A percentile compares a stretch with the other conserved stretches of the same genome.
Evolutionary conservation across 2,113 vertebrate species (phyloP).

Genomic region (Trogon surrucura): DNA sequence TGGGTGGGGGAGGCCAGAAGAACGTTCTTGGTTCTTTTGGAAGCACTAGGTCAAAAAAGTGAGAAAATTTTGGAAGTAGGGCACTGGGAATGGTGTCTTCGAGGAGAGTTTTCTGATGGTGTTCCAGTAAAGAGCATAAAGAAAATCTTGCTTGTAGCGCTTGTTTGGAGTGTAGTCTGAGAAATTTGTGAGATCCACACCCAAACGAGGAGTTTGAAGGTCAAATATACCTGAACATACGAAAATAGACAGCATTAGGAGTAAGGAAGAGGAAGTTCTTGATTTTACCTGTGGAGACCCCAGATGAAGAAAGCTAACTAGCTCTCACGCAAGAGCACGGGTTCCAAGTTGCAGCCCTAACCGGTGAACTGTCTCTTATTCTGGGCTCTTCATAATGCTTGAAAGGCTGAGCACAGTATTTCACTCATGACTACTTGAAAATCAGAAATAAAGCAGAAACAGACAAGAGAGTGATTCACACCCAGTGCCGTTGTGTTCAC

Average conservation of each 20-base stretch:
- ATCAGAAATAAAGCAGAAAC: neutral
- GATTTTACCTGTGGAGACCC: neutral
- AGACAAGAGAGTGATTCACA: neutral
- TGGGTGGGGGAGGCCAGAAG: neutral
- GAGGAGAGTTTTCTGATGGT: neutral
- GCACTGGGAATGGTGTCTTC: neutral
- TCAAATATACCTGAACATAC: neutral
- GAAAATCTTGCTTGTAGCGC: neutral
- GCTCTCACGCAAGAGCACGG: accelerated
- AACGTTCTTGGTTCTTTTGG: neutral
- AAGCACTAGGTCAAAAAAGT: neutral
- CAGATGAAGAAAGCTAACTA: neutral
- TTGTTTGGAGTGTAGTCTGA: neutral
- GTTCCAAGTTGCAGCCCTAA: neutral
- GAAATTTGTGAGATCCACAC: neutral
- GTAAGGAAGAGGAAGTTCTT: neutral
- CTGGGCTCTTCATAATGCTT: neutral
- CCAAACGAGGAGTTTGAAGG: neutral
- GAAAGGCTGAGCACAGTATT: neutral
- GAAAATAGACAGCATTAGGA: neutral
- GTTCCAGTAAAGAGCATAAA: neutral
- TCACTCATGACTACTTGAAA: neutral
- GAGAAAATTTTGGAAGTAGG: neutral
- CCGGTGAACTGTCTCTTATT: neutral
- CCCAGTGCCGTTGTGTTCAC: neutral